Percentiles rank a stretch among this genome's conserved stretches.
Conservation (phyloP, 2,113 vertebrate species). For the Nothobranchius furzeri region DNA sequence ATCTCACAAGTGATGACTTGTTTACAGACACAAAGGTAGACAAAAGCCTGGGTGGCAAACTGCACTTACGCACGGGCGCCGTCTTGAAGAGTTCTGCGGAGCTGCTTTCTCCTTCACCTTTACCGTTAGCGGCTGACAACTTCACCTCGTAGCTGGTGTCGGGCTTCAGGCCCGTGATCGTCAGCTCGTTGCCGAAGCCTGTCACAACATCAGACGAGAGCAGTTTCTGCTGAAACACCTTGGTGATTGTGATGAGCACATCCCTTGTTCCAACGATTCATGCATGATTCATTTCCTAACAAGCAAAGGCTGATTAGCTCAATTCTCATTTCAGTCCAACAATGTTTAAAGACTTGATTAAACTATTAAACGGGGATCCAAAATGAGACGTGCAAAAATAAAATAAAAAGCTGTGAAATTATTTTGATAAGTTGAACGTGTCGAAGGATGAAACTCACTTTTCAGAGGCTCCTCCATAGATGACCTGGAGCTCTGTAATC, state of each 20-base stretch:
- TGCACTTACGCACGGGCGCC: conserved; percentile 94
- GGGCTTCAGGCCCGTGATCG: conserved; percentile 87
- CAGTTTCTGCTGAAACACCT: conserved; percentile 34
- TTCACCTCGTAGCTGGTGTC: conserved; percentile 89
- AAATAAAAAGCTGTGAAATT: conserved; percentile 12
- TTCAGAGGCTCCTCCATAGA: neutral
- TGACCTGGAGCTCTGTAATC: neutral
- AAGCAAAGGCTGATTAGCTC: conserved; percentile 38
- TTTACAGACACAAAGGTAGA: conserved; percentile 16
- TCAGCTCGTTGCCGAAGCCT: conserved; percentile 75
- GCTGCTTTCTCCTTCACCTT: conserved; percentile 91
- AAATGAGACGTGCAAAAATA: conserved; percentile 11
- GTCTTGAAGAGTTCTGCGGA: conserved; percentile 86
- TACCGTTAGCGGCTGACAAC: conserved; percentile 93
- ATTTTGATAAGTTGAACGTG: neutral
- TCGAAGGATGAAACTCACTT: neutral
- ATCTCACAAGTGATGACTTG: neutral
- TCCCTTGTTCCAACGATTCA: conserved; percentile 39
- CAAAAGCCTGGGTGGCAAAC: conserved; percentile 18
- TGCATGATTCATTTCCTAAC: conserved; percentile 31
- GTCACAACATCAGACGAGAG: conserved; percentile 43
- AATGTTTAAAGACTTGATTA: conserved; percentile 41
- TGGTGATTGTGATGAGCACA: conserved; percentile 36
- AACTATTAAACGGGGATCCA: conserved; percentile 28
- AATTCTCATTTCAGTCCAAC: conserved; percentile 27